phyloP scores from a whole-genome alignment of 2,113 vertebrate genomes.

The Amazona guildingii region DNA sequence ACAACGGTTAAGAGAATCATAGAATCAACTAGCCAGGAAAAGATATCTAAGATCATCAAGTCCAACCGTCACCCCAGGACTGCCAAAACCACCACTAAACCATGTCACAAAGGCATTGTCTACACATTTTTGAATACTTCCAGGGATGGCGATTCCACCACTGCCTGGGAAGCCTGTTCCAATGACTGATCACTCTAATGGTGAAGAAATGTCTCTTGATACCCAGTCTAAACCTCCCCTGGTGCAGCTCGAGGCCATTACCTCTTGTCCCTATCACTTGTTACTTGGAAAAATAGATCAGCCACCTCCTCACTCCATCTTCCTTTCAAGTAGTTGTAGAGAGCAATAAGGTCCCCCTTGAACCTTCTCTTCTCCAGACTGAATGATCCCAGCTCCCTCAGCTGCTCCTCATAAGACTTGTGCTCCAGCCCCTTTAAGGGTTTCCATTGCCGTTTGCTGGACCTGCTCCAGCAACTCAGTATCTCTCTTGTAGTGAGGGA shows the following conservation, averaged over 20 bases:
- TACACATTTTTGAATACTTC: not conserved
- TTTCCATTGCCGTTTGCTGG: not conserved
- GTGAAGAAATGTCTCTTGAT: not conserved
- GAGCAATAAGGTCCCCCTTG: not conserved
- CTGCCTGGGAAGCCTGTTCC: not conserved
- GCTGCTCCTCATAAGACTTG: not conserved
- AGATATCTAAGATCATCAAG: not conserved
- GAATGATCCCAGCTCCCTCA: not conserved
- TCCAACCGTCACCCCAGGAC: not conserved
- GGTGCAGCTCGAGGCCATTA: not conserved
- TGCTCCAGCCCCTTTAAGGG: not conserved
- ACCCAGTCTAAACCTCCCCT: not conserved
- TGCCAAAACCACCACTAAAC: not conserved
- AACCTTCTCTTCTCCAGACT: not conserved
- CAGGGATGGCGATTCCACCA: not conserved
- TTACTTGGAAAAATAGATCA: not conserved
- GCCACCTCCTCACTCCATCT: not conserved
- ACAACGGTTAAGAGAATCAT: not conserved
- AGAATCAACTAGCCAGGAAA: not conserved
- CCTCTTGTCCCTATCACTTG: not conserved
- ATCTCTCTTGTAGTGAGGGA: not conserved
- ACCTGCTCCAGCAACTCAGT: not conserved
- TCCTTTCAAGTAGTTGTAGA: not conserved
- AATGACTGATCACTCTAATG: not conserved
- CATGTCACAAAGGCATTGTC: not conserved